Percentiles rank a stretch among this genome's conserved stretches.
These are phyloP conservation scores for Blastomussa wellsi DNA, from an alignment of 92 coral and sea anemone genomes.

Conservation along the genomic window DNA sequence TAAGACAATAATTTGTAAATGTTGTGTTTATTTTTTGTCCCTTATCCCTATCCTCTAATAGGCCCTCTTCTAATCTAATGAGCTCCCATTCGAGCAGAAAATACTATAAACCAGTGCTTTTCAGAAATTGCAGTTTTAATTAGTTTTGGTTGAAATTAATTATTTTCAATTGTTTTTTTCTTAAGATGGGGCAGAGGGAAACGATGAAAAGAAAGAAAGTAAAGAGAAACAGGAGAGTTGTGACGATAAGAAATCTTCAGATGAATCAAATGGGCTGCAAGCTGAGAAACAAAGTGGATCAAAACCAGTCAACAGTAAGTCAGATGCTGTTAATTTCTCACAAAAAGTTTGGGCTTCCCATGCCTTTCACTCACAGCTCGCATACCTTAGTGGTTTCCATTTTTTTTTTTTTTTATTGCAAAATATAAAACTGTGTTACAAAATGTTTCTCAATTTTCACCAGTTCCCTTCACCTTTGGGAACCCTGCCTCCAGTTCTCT, in stretches of 20 bases:
- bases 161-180: neutral
- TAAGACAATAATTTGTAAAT: slow-evolving; percentile 18
- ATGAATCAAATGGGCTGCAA: slow-evolving; percentile 1
- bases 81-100: neutral
- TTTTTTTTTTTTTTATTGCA: too few relatives aligned
- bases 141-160: neutral
- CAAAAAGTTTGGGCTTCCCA: too few relatives aligned
- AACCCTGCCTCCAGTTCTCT: too few relatives aligned
- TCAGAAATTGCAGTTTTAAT: neutral
- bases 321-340: neutral
- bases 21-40: neutral
- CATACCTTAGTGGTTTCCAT: too few relatives aligned
- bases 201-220: slow-evolving; percentile 30
- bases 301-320: slow-evolving; percentile 33
- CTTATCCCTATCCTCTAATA: neutral
- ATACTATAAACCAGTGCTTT: neutral
- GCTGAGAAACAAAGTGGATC: slow-evolving; percentile 13
- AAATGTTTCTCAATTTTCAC: too few relatives aligned
- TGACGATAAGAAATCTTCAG: slow-evolving; percentile 32
- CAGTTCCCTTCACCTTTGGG: too few relatives aligned
- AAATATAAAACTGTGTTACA: too few relatives aligned
- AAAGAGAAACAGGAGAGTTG: slow-evolving; percentile 18
- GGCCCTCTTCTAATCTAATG: neutral
- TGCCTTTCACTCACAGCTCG: too few relatives aligned
- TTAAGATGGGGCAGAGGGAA: slow-evolving; percentile 43